Base-by-base conservation (phyloP, 1,140 invertebrate genomes). In the Diachasma alloeum region DNA sequence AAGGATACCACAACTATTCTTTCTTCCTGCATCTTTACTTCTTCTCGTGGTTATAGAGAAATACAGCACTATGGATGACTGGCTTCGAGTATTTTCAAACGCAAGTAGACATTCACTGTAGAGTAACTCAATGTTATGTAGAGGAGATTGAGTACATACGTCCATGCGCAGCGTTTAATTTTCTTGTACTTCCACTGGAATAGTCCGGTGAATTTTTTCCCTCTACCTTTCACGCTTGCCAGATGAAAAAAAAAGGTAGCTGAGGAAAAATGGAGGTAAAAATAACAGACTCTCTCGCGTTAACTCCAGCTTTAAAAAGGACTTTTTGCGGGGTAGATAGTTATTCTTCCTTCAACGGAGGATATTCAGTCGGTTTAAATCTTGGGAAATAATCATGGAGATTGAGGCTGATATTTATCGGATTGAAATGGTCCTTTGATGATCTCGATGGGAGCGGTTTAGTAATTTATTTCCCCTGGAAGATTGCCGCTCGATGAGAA, bases 1-100 rank as follows among this genome's bases (percentile, higher is more conserved):
- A 22, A 17, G n/a, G 53, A 59, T 59, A 4, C 53, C 53, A 59
- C 46, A 66, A 63, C 11, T 39, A 56, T 44, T 39, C 42, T 63
- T 22, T 80, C 74, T 79, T 82, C 31, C 31, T 31, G 82, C 82
- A 77, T 82, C 78, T 24, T 80, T 75, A 82, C 83, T 44, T 68
- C 83, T 44, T 68, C 76, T 56, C 59, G 71, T 80, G 71, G 79
- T 68, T 72, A 74, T 72, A 31, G 42, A 48, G n/a, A 59, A 46
- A 11, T 15, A 46, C 44, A 46, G 9, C 44, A 46, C 44, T 11
- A 46, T 46, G 44, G 44, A 46, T n/a, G n/a, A 46, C n/a, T 46
- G 44, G 44, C n/a, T 46, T 46, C 9, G 44, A 11, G 44, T 46
- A 15, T 46, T 46, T 46, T 46, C 10, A 11, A 46, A 46, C 9